phyloP scores from a whole-genome alignment of 1,140 invertebrate species.

The Micrasema longulum region DNA sequence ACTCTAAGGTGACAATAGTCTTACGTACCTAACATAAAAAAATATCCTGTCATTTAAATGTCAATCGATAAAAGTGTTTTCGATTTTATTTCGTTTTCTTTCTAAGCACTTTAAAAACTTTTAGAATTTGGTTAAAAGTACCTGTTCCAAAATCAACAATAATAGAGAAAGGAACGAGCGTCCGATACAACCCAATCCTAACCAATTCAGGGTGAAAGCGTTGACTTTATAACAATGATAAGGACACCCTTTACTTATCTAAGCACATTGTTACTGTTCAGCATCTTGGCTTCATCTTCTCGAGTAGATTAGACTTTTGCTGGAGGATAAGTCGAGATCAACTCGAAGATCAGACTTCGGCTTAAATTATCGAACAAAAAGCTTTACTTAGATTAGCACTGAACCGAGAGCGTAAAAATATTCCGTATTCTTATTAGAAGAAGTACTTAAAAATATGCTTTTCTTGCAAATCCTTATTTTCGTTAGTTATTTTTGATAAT shows the following conservation, averaged over 20 bases:
- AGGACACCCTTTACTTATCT: slow-evolving; percentile 16
- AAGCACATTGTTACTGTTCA: neutral
- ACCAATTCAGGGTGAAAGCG: slow-evolving; percentile 8
- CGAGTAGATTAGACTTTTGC: neutral
- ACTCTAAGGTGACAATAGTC: no score
- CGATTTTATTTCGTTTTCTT: no score
- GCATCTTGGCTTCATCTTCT: neutral
- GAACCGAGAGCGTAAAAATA: neutral
- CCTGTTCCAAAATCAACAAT: neutral
- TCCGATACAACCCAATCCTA: neutral
- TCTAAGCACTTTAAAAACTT: no score
- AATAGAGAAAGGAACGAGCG: neutral
- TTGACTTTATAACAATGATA: slow-evolving; percentile 17
- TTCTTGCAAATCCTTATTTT: no score
- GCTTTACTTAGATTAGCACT: neutral
- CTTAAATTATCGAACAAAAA: slow-evolving; percentile 16
- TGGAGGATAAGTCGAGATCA: slow-evolving; percentile 15
- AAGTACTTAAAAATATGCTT: no score
- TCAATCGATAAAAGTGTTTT: no score
- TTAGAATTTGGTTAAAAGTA: no score
- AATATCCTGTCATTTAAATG: no score
- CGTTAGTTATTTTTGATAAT: no score
- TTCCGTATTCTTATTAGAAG: neutral
- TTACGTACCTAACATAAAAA: no score
- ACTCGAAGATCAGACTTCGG: neutral